Percentiles rank a stretch among this genome's conserved stretches.
Conservation (phyloP, 1,140 invertebrate species). For the Oedothorax gibbosus region DNA sequence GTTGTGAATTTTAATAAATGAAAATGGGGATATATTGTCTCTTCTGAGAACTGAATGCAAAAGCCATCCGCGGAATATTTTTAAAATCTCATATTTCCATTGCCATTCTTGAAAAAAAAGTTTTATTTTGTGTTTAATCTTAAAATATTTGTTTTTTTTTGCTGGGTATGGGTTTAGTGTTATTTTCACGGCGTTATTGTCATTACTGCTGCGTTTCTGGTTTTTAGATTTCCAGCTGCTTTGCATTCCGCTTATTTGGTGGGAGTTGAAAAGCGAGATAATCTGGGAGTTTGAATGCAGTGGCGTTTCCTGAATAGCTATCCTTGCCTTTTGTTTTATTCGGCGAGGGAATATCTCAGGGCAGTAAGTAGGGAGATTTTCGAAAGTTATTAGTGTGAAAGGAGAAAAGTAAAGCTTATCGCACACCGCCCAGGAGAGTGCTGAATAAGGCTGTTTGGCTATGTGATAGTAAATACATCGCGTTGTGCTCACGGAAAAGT, state of each 20-base stretch:
- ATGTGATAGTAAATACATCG: too few relatives aligned
- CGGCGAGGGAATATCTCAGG: background rate
- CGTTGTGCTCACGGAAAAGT: too few relatives aligned
- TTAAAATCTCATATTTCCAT: background rate
- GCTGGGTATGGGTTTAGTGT: background rate
- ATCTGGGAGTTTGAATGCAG: constrained; percentile 10
- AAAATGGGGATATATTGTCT: too few relatives aligned
- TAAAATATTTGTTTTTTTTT: background rate
- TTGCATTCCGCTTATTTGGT: constrained; percentile 3
- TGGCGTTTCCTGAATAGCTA: background rate
- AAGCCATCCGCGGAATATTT: constrained; percentile 8
- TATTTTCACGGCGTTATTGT: background rate
- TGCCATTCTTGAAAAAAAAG: too few relatives aligned
- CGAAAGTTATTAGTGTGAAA: too few relatives aligned
- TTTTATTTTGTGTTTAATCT: background rate
- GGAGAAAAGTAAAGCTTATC: background rate
- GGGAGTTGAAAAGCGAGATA: background rate
- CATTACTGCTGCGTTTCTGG: background rate
- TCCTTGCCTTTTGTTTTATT: background rate
- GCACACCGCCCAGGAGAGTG: background rate
- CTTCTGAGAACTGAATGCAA: background rate
- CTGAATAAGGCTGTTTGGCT: background rate
- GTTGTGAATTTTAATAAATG: too few relatives aligned
- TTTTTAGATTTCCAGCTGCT: background rate
- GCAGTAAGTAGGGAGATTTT: background rate